A percentile compares a stretch with the other conserved stretches of the same genome.
Conservation (phyloP, 2,113 vertebrate genomes). For the Fukomys damarensis region DNA sequence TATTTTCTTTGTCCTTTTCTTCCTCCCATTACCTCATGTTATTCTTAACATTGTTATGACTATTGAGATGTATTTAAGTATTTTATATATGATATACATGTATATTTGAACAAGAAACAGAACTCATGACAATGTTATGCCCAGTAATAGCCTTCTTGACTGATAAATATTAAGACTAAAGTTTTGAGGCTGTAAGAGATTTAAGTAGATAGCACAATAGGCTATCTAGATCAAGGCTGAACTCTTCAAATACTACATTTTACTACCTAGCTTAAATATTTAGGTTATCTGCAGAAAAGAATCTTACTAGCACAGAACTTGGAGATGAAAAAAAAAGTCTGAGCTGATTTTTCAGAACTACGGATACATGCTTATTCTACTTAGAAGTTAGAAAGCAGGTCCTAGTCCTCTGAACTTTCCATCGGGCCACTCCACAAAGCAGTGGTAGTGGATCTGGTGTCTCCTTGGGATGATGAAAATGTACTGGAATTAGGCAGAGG, state of each 20-base stretch:
- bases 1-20: background rate
- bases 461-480: background rate
- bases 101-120: slow-evolving; percentile 21
- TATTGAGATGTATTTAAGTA: background rate
- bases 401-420: background rate
- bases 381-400: slow-evolving; percentile 1
- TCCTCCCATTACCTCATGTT: background rate
- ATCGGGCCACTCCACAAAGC: background rate
- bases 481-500: background rate
- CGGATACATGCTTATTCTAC: slow-evolving; percentile 34
- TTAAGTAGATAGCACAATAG: slow-evolving; percentile 4
- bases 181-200: background rate
- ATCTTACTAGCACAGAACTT: slow-evolving; percentile 45
- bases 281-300: slow-evolving; percentile 60
- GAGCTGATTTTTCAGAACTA: slow-evolving; percentile 50
- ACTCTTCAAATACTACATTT: slow-evolving; percentile 35
- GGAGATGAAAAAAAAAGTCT: slow-evolving; percentile 37
- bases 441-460: background rate
- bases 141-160: background rate
- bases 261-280: slow-evolving; percentile 62
- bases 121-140: background rate
- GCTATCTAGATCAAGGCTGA: background rate
- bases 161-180: background rate
- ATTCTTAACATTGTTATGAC: background rate
- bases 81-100: background rate